Evolutionary conservation across 2,797 vertebrate species (phyloP), one percentile per base, ranked within the genome.

Genomic region (Sebastes aleutianus): DNA sequence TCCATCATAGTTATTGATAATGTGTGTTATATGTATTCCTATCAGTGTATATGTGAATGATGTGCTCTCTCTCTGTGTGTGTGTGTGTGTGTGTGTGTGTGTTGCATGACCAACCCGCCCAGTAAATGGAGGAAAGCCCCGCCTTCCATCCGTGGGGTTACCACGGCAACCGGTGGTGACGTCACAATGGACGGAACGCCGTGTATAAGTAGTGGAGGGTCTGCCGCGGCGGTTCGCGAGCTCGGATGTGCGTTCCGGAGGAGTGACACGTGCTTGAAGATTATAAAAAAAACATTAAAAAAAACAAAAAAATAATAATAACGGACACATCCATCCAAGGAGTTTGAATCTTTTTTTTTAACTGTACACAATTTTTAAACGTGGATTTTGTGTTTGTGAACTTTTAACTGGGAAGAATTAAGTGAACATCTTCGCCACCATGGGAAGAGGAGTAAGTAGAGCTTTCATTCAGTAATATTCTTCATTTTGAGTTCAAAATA

Each of bases 391-490:
- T 78, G 20, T 82, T 85, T 89, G 27, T 78, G 22, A 59, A 69
- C 70, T 85, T 86, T 73, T 70, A 88, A 86, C 14, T 79, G 88
- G 85, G 88, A 81, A 87, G 77, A 89, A 70, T 36, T 79, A 59
- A 77, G 53, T 70, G 81, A 39, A 76, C 70, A 82, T 84, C 85
- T 62, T 53, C 50, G 85, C 84, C 90, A 72, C 87, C 90, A 96
- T 96, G 96, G 95, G 96, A 91, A 84, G 95, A 92, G 96, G 95
- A 94, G 96, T 96, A 88, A 96, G 96, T 96, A 91, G 77, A 31
- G 2, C 32, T 59, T 36, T 65, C 32, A 81, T 64, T 70, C 3
- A 20, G 63, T n/a, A 20, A 13, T 74, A 13, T 27, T 13, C 56
- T n/a, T 47, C 7, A 16, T 32, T 3, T 20, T 29, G 10, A 59